Evolutionary conservation across 2,888 invertebrate genomes (phyloP).

Genomic region (Drosophila neutralis): DNA sequence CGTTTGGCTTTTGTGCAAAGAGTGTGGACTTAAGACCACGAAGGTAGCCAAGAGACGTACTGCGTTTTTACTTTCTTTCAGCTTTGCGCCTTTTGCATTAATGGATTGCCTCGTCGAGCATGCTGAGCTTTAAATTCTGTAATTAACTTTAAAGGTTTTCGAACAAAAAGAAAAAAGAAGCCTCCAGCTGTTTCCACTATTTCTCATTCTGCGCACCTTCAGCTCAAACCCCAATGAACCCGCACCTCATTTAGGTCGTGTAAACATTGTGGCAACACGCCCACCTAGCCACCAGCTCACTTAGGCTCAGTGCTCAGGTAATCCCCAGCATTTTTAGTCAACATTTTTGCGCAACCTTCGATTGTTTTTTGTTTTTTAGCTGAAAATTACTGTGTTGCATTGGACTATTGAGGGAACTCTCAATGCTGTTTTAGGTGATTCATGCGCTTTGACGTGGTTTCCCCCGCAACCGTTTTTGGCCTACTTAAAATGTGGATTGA

Average conservation of each 20-base stretch:
- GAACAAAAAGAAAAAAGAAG: not conserved
- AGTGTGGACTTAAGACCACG: constrained; percentile 45
- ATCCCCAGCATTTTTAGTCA: constrained; percentile 51
- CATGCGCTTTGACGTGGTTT: constrained; percentile 58
- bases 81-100: constrained; percentile 36
- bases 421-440: constrained; percentile 58
- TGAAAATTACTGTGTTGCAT: constrained; percentile 33
- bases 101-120: constrained; percentile 36
- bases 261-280: constrained; percentile 26
- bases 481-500: constrained; percentile 65
- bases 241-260: constrained; percentile 23
- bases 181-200: constrained; percentile 4
- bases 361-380: constrained; percentile 35
- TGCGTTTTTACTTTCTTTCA: constrained; percentile 57
- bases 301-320: constrained; percentile 47
- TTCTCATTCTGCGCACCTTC: constrained; percentile 35
- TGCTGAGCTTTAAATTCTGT: constrained; percentile 44
- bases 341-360: constrained; percentile 66
- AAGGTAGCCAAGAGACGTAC: constrained; percentile 45
- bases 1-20: constrained; percentile 45
- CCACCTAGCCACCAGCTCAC: constrained; percentile 48
- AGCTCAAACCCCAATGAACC: constrained; percentile 32
- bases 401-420: constrained; percentile 37
- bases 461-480: constrained; percentile 62
- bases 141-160: constrained; percentile 39